These are phyloP conservation scores for Sminthurides bifidus DNA, from an alignment of 1,140 invertebrate species.

Conservation along the genomic window DNA sequence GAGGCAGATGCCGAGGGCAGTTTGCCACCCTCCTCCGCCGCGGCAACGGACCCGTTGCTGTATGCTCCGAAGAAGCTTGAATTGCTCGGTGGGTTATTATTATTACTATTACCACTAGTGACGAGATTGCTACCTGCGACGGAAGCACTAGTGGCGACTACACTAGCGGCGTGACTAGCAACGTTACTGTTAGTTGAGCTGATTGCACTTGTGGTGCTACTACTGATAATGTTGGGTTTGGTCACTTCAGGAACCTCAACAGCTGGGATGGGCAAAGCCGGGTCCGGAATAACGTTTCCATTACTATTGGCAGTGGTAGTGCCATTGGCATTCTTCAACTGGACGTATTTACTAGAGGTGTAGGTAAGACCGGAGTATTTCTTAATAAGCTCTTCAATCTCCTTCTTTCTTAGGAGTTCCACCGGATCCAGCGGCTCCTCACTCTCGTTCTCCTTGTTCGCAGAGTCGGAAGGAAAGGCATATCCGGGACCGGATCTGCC, in stretches of 20 bases:
- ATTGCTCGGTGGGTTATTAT: neutral
- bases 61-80: conserved; percentile 1
- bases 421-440: conserved; percentile 15
- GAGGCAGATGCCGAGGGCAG: neutral
- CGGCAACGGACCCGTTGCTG: neutral
- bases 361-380: conserved; percentile 30
- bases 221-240: no score
- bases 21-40: neutral
- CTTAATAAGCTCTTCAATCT: conserved; percentile 31
- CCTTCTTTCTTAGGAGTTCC: conserved; percentile 27
- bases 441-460: neutral
- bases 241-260: no score
- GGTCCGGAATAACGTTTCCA: no score
- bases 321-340: conserved; percentile 13
- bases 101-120: neutral
- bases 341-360: conserved; percentile 27
- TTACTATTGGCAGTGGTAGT: conserved; percentile 8
- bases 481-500: neutral
- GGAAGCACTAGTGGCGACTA: conserved; percentile 2
- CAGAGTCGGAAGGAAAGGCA: neutral
- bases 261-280: no score
- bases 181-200: no score
- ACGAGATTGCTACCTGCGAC: neutral
- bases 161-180: no score
- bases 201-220: no score